Conservation (phyloP, 2,888 invertebrate genomes). For the Spilosoma lubricipeda region DNA sequence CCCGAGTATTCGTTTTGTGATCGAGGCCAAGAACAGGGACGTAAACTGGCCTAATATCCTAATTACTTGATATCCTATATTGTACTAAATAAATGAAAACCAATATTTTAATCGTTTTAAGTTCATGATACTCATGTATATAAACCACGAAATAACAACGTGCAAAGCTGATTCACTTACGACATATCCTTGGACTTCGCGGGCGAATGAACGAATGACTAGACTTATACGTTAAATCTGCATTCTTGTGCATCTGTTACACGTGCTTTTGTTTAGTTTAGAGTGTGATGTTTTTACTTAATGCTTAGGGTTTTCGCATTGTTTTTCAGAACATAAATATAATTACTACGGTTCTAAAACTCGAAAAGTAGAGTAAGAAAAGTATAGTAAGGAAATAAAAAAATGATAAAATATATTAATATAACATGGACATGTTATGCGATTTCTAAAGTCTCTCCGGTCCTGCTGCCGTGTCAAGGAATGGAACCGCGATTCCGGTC, state of each 20-base stretch:
- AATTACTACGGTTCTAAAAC: not conserved
- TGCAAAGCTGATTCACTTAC: conserved; percentile 48
- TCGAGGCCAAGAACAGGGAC: not conserved
- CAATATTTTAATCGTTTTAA: conserved; percentile 6
- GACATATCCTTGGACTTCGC: conserved; percentile 36
- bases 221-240: not conserved
- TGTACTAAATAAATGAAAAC: not conserved
- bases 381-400: no score
- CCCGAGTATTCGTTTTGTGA: not conserved
- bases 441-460: no score
- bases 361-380: not conserved
- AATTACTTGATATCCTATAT: not conserved
- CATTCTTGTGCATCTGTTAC: conserved; percentile 6
- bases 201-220: conserved; percentile 50
- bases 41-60: not conserved
- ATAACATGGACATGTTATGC: no score
- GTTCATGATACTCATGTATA: conserved; percentile 66
- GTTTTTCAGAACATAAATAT: not conserved
- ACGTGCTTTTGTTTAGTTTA: conserved; percentile 30
- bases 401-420: no score
- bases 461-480: no score
- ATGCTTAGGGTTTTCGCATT: no score
- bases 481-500: no score
- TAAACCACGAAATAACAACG: conserved; percentile 66
- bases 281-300: not conserved